phyloP scores from a whole-genome alignment of 2,888 invertebrate species.

The Epinotia brunnichana region DNA sequence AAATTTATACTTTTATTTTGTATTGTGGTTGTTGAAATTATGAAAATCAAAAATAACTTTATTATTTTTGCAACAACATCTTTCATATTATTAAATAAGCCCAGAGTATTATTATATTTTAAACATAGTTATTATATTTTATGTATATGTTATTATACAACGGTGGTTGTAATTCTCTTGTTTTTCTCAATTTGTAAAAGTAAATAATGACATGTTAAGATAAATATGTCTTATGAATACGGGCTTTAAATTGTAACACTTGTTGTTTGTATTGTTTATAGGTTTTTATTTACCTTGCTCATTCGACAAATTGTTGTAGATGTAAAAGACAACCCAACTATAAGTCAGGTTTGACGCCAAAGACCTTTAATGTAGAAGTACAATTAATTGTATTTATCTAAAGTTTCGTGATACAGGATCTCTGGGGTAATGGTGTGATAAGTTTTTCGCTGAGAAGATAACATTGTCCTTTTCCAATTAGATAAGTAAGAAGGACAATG shows the following conservation, averaged over 20 bases:
- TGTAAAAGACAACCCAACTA: slow-evolving; percentile 48
- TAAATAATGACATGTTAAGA: slow-evolving; percentile 37
- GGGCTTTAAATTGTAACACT: slow-evolving; percentile 75
- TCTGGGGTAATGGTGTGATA: slow-evolving; percentile 33
- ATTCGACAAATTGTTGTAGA: slow-evolving; percentile 49
- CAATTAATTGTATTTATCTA: slow-evolving; percentile 48
- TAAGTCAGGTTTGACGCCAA: slow-evolving; percentile 73
- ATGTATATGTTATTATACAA: no score
- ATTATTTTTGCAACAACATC: slow-evolving; percentile 16
- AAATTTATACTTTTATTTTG: slow-evolving; percentile 26
- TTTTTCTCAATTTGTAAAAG: slow-evolving; percentile 30
- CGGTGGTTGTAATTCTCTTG: slow-evolving; percentile 19
- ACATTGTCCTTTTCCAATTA: background rate
- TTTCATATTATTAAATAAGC: slow-evolving; percentile 41
- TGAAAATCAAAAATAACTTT: slow-evolving; percentile 21
- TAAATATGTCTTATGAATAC: slow-evolving; percentile 55
- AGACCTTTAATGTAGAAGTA: slow-evolving; percentile 64
- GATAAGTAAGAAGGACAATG: background rate
- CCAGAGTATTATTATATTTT: slow-evolving; percentile 50
- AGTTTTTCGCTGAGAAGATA: background rate
- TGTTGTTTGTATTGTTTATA: slow-evolving; percentile 59
- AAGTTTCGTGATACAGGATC: slow-evolving; percentile 37
- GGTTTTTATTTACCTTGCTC: slow-evolving; percentile 51
- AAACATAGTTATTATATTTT: slow-evolving; percentile 34
- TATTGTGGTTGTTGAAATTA: slow-evolving; percentile 34